phyloP scores from a whole-genome alignment of 1,140 invertebrate species.

The Stegodyphus mimosarum region DNA sequence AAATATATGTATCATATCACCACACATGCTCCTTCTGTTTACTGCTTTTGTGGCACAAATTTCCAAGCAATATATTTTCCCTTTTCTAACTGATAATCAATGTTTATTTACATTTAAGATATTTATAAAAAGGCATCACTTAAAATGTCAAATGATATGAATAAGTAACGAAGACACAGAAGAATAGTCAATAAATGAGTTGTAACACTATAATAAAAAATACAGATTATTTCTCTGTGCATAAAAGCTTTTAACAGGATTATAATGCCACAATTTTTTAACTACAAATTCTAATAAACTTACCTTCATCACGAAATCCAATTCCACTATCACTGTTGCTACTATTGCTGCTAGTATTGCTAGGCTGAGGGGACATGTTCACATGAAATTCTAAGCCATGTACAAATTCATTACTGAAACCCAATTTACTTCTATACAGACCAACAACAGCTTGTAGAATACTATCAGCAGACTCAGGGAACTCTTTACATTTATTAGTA shows the following conservation, averaged over 20 bases:
- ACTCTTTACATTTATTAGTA: constrained; percentile 73
- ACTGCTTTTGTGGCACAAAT: too few species aligned
- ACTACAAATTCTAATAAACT: background rate
- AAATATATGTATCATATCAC: too few species aligned
- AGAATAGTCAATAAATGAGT: background rate
- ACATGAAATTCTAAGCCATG: constrained; percentile 62
- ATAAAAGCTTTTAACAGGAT: too few species aligned
- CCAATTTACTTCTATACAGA: constrained; percentile 65
- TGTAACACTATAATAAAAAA: background rate
- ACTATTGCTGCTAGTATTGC: constrained; percentile 79
- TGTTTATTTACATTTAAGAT: too few species aligned
- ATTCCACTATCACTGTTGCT: constrained; percentile 96
- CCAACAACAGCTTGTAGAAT: constrained; percentile 74
- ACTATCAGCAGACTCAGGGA: constrained; percentile 87
- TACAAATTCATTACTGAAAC: constrained; percentile 68
- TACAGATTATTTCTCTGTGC: background rate
- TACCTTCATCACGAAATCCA: constrained; percentile 86
- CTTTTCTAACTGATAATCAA: too few species aligned
- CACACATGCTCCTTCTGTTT: too few species aligned
- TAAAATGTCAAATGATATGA: too few species aligned
- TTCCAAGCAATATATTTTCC: too few species aligned
- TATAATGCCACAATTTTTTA: too few species aligned
- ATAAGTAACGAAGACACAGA: too few species aligned
- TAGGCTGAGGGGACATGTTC: constrained; percentile 79
- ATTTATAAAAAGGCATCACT: too few species aligned